Conservation (phyloP, 2,888 invertebrate species). For the Eristalis arbustorum region DNA sequence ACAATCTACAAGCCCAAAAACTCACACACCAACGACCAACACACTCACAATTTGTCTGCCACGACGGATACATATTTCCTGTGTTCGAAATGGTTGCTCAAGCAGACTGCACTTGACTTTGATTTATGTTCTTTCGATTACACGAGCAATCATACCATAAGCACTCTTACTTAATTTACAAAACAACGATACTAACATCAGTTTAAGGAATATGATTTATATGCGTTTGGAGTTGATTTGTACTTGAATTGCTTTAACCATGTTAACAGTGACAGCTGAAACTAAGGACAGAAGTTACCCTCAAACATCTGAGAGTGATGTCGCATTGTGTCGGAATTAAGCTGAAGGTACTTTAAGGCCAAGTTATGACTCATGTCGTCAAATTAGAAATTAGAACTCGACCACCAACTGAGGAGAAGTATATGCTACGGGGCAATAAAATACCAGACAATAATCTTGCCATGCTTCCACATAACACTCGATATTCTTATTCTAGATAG, state of each 20-base stretch:
- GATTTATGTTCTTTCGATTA: conserved; percentile 70
- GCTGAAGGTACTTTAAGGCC: not conserved
- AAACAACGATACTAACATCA: conserved; percentile 47
- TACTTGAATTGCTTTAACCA: conserved; percentile 55
- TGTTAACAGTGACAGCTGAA: conserved; percentile 39
- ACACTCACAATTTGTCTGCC: conserved; percentile 53
- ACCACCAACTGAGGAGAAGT: not conserved
- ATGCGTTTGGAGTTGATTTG: conserved; percentile 65
- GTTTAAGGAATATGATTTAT: conserved; percentile 64
- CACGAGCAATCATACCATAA: conserved; percentile 56
- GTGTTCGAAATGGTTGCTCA: conserved; percentile 43
- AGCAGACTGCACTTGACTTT: conserved; percentile 69
- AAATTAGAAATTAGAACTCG: not conserved
- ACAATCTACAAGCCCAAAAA: conserved; percentile 14
- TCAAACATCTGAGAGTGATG: not conserved
- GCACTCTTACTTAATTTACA: conserved; percentile 59
- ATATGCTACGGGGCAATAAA: too few relatives aligned
- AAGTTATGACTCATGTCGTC: not conserved
- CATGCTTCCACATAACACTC: too few relatives aligned
- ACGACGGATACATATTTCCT: conserved; percentile 64
- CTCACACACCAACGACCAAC: not conserved
- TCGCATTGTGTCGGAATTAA: not conserved
- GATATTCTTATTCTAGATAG: too few relatives aligned
- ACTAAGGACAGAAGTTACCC: not conserved
- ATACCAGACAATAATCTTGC: too few relatives aligned